Conservation (phyloP, 2,888 invertebrate genomes). For the Limnephilus auricula region DNA sequence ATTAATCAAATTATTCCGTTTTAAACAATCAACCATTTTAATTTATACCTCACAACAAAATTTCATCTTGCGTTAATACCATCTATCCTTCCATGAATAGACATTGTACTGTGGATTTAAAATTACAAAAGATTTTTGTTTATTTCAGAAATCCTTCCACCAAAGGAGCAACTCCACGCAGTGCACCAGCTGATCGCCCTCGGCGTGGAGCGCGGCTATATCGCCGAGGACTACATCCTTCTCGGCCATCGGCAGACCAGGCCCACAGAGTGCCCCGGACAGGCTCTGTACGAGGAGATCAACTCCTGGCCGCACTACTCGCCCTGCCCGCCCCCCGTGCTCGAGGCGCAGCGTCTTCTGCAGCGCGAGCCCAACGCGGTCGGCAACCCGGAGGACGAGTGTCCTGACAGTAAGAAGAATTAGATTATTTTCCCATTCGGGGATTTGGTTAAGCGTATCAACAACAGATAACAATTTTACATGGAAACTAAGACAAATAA, state of each 20-base stretch:
- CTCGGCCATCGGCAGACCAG: slow-evolving; percentile 79
- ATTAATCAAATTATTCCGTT: no score
- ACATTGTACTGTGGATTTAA: no score
- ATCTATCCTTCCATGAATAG: not conserved
- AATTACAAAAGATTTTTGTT: no score
- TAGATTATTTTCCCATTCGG: not conserved
- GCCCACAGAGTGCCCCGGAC: slow-evolving; percentile 84
- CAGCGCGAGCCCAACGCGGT: not conserved
- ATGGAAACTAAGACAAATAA: not conserved
- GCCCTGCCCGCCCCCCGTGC: slow-evolving; percentile 71
- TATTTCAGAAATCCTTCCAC: slow-evolving; percentile 80
- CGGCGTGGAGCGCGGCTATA: slow-evolving; percentile 80
- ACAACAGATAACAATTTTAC: no score
- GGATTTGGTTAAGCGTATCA: no score
- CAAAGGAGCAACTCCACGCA: slow-evolving; percentile 78
- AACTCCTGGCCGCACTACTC: slow-evolving; percentile 80
- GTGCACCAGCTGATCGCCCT: slow-evolving; percentile 79
- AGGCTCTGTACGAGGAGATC: slow-evolving; percentile 79
- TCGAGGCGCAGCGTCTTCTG: not conserved
- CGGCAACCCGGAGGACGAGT: not conserved
- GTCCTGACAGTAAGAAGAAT: slow-evolving; percentile 11
- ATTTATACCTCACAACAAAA: no score
- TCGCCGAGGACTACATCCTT: slow-evolving; percentile 79
- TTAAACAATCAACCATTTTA: no score
- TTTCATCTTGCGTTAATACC: no score